phyloP scores from a whole-genome alignment of 2,113 vertebrate genomes.

The Hippopotamus amphibius region DNA sequence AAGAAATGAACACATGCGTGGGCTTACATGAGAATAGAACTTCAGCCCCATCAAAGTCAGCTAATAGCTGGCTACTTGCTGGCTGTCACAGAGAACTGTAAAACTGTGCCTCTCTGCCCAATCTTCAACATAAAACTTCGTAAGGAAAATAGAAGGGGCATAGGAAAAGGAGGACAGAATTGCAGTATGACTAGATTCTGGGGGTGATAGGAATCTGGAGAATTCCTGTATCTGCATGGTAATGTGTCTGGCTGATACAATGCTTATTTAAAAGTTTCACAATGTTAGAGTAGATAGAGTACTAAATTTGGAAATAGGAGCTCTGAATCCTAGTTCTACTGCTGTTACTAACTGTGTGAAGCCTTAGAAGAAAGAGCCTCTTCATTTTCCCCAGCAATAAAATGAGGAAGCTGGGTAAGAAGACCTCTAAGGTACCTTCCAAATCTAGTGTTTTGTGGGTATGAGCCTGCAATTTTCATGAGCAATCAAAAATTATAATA shows the following conservation, averaged over 20 bases:
- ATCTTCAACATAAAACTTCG: background rate
- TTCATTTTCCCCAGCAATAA: background rate
- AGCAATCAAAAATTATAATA: background rate
- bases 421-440: background rate
- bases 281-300: background rate
- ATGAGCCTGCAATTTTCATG: background rate
- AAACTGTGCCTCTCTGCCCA: conserved; percentile 17
- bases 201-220: background rate
- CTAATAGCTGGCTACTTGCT: conserved; percentile 20
- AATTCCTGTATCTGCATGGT: background rate
- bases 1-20: conserved; percentile 56
- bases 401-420: background rate
- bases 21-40: conserved; percentile 48
- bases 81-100: background rate
- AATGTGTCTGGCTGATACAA: background rate
- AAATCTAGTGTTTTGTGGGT: background rate
- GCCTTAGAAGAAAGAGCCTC: background rate
- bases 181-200: background rate
- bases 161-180: background rate
- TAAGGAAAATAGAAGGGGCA: background rate
- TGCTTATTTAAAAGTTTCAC: background rate
- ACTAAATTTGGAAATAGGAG: background rate
- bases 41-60: background rate
- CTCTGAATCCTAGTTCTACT: background rate
- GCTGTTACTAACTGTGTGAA: background rate